Conservation (phyloP, 1,140 invertebrate species). For the Drosophila equinoxialis region DNA sequence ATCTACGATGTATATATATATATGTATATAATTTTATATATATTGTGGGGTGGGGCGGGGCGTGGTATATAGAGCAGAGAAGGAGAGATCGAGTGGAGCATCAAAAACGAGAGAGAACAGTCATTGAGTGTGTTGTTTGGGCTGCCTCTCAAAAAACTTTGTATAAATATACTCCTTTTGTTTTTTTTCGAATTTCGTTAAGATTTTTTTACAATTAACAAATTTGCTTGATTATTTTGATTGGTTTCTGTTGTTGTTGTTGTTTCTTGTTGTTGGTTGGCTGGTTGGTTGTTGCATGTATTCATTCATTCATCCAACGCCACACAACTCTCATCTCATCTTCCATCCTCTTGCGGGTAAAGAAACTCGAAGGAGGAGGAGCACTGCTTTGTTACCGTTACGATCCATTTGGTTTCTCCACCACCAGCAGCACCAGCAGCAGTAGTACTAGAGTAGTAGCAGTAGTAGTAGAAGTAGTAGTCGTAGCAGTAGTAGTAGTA, state of each 20-base stretch:
- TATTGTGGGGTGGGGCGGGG: no score
- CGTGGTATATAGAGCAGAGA: background rate
- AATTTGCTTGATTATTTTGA: constrained; percentile 23
- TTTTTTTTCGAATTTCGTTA: constrained; percentile 3
- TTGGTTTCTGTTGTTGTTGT: constrained; percentile 34
- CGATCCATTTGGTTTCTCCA: constrained; percentile 60
- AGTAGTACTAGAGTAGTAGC: constrained; percentile 12
- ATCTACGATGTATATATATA: no score
- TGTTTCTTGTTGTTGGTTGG: constrained; percentile 30
- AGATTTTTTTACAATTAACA: background rate
- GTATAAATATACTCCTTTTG: constrained; percentile 83
- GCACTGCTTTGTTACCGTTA: constrained; percentile 74
- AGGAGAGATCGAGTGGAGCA: constrained; percentile 16
- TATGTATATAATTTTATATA: background rate
- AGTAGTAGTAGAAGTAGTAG: constrained; percentile 34
- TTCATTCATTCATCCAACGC: constrained; percentile 36
- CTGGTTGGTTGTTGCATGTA: background rate
- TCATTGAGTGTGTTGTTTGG: constrained; percentile 5
- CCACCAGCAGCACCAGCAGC: constrained; percentile 43
- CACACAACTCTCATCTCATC: constrained; percentile 51
- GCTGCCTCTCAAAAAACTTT: constrained; percentile 66
- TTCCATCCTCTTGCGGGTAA: constrained; percentile 35
- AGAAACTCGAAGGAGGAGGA: constrained; percentile 24
- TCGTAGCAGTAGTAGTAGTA: constrained; percentile 44
- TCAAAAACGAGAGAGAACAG: background rate